Conservation (phyloP, 2,113 vertebrate species). For the Urocynchramus pylzowi region DNA sequence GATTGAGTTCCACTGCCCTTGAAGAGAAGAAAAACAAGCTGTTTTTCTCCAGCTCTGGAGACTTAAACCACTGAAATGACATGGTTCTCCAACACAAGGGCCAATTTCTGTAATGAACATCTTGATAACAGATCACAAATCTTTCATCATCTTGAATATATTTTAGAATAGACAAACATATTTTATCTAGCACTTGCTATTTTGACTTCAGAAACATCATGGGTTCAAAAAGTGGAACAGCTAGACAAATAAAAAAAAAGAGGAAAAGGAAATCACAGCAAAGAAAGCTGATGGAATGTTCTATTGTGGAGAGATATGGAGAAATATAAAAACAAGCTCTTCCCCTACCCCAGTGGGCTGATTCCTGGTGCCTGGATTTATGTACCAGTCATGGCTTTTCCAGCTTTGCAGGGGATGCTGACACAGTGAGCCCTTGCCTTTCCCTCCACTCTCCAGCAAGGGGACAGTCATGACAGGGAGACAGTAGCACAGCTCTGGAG, state of each 20-base stretch:
- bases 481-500: accelerated
- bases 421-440: not conserved
- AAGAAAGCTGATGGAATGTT: not conserved
- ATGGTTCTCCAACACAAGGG: not conserved
- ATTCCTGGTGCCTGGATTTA: not conserved
- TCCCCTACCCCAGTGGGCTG: not conserved
- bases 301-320: not conserved
- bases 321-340: not conserved
- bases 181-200: not conserved
- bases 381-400: not conserved
- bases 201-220: not conserved
- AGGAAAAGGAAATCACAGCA: not conserved
- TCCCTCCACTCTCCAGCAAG: not conserved
- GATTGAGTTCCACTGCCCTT: not conserved
- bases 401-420: not conserved
- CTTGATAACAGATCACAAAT: not conserved
- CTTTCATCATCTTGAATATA: not conserved
- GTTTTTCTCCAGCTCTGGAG: not conserved
- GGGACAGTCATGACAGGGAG: accelerated
- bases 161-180: not conserved
- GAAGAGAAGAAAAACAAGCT: not conserved
- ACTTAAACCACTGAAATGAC: not conserved
- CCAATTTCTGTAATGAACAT: not conserved
- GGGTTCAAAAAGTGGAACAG: not conserved
- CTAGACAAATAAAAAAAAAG: not conserved